Base-by-base conservation (phyloP, 2,797 vertebrate genomes). In the Siniperca obscura region DNA sequence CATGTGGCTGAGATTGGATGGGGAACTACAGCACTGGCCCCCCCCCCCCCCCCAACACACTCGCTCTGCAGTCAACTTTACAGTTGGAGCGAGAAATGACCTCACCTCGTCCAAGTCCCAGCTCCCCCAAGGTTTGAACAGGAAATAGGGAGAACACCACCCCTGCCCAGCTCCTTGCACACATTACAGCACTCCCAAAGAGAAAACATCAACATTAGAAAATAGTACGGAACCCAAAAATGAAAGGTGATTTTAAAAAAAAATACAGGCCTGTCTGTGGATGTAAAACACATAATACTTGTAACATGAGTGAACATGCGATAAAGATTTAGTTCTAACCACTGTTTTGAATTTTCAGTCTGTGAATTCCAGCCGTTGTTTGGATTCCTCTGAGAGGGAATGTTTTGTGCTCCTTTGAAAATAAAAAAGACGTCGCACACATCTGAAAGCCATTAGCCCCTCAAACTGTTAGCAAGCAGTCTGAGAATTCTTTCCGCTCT, bases 391-490 rank as follows among this genome's bases (percentile, higher is more conserved):
- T n/a, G 84, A 91, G 92, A 93, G 92, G 62, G 92, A 93, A 94
- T 95, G 90, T 92, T 94, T 96, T 93, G 94, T 96, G 91, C 85
- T 86, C 83, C 88, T 94, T 93, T 91, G 91, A 94, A 95, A 95
- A 94, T 91, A 89, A 88, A 92, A 94, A 93, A 91, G 90, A 92
- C 82, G 78, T 77, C 13, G 86, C 25, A 27, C 90, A 95, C 95
- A 96, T 95, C 92, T 96, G 94, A 96, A 94, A 95, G 84, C 92
- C 88, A 95, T 95, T 95, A 95, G 90, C 80, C 75, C 65, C 89
- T 91, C 89, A 88, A 91, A 93, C 92, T 92, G 87, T 93, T 92
- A 91, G 89, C 87, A 59, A 93, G 93, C 87, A 93, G 88, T 91
- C 87, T 81, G 92, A 92, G 89, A 86, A 95, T 94, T 95, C 89